Conservation (phyloP, 2,113 vertebrate species). For the Oceanodroma tethys region DNA sequence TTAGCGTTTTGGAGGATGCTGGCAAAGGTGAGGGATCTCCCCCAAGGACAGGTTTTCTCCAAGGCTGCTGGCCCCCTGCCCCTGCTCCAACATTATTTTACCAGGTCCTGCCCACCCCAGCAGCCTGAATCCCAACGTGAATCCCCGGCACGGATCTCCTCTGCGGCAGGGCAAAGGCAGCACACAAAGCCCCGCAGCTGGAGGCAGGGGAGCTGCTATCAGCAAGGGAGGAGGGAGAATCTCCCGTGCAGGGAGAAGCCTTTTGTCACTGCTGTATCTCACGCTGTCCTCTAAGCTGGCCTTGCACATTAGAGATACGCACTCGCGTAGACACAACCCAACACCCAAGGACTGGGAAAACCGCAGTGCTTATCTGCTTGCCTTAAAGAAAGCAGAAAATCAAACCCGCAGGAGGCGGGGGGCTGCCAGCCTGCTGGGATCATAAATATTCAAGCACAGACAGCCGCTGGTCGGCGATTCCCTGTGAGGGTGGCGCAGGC, state of each 20-base stretch:
- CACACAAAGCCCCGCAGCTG: not conserved
- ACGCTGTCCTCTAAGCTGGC: not conserved
- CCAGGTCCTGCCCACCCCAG: not conserved
- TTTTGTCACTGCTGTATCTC: not conserved
- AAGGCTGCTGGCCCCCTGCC: not conserved
- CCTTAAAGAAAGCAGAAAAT: not conserved
- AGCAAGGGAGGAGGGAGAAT: not conserved
- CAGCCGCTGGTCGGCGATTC: not conserved
- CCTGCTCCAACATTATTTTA: not conserved
- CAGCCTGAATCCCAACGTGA: accelerated
- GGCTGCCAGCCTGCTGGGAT: not conserved
- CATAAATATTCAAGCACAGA: not conserved
- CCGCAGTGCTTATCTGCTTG: not conserved
- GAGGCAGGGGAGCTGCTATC: not conserved
- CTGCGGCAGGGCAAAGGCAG: not conserved
- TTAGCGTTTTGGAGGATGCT: not conserved
- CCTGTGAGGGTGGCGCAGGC: not conserved
- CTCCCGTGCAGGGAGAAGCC: not conserved
- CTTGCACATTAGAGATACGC: not conserved
- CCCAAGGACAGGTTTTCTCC: not conserved
- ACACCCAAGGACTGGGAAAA: not conserved
- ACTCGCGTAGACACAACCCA: not conserved
- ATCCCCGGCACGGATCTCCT: not conserved
- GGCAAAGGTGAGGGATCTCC: not conserved
- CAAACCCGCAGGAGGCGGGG: not conserved